Base-by-base conservation (phyloP, 2,113 vertebrate genomes). In the Callopanchax toddi region DNA sequence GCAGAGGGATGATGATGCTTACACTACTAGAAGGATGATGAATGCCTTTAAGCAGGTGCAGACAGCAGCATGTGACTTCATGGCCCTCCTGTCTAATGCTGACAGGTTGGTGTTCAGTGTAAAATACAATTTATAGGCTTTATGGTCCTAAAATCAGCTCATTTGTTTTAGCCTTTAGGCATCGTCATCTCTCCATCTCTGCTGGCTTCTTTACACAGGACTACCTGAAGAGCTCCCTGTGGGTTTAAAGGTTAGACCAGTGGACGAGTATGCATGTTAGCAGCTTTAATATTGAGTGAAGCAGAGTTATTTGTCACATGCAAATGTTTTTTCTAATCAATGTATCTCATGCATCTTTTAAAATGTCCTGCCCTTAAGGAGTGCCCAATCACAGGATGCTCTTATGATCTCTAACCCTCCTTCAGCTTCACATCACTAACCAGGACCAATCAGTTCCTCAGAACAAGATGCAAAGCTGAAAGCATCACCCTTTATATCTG, bases 121-220 rank as follows among this genome's bases (percentile, higher is more conserved):
- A 43, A 59, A 32, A 62, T 36, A 60, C 62, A 79, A 63, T 71
- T 74, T 76, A 54, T 55, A 16, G 60, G 32, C 39, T 58, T 62
- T 44, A 11, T 67, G 61, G 48, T 61, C 39, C 60, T 65, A 42
- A 67, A 60, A 67, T 72, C 36, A 43, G 36, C 62, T 55, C 40
- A 29, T 60, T 37, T 66, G 37, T 29, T 58, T 45, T 8, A 36
- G 51, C 49, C 21, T 6, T 67, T 52, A 52, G 61, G 57, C 61
- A 43, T 79, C 4, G 39, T 43, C 11, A 54, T 39, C 39, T 16
- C 49, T 29, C 20, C 32, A 55, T 60, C 26, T 40, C 56, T 42
- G 39, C 44, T 43, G 23, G 29, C 18, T 60, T 74, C 34, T 42
- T 53, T 40, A 61, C 34, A 62, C 26, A 25, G 26, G 39, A 79